Conservation (phyloP, 2,797 vertebrate species). For the Karalla daura region DNA sequence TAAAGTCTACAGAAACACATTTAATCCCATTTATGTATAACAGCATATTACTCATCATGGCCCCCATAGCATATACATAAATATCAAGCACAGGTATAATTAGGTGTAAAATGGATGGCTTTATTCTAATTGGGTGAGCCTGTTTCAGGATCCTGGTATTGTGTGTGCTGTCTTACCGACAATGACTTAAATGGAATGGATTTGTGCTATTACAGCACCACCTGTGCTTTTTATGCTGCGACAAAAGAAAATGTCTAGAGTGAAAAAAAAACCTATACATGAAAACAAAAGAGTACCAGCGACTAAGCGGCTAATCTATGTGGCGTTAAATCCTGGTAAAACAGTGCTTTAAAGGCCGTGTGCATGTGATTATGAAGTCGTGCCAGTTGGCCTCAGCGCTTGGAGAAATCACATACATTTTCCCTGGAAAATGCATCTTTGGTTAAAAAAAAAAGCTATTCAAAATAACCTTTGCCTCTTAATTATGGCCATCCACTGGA, state of each 20-base stretch:
- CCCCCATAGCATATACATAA: neutral
- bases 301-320: neutral
- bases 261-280: neutral
- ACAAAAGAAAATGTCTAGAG: neutral
- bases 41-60: constrained; percentile 14
- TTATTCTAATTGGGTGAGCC: neutral
- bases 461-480: constrained; percentile 2
- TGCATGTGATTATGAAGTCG: neutral
- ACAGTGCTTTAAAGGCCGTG: constrained; percentile 1
- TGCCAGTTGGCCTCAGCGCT: neutral
- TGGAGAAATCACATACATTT: neutral
- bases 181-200: constrained; percentile 3
- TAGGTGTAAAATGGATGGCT: constrained; percentile 6
- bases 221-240: neutral
- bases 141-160: neutral
- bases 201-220: neutral
- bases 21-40: constrained; percentile 10
- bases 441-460: constrained; percentile 2
- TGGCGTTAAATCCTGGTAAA: neutral
- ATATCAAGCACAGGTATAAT: constrained; percentile 14
- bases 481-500: neutral
- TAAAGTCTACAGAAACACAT: neutral
- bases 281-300: neutral
- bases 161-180: neutral
- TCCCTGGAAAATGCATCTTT: neutral